Percentiles rank a stretch among this genome's conserved stretches.
Conservation (phyloP, 2,888 invertebrate genomes). For the Lithophane socia region DNA sequence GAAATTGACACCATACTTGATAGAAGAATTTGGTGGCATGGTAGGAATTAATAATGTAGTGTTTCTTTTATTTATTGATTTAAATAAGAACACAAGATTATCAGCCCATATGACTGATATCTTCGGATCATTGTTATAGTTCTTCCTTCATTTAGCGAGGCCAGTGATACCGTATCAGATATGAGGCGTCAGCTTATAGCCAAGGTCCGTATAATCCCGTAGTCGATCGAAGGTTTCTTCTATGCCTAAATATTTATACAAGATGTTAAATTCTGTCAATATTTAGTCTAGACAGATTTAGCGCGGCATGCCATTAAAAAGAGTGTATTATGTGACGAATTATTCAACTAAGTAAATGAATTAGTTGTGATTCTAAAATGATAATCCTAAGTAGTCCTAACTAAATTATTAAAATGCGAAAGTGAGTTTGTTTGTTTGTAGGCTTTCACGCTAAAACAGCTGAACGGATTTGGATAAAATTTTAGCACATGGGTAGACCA, state of each 20-base stretch:
- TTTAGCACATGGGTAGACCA: too few relatives aligned
- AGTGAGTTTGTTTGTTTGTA: too few relatives aligned
- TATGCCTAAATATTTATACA: constrained; percentile 4
- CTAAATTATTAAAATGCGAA: too few relatives aligned
- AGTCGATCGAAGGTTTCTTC: constrained; percentile 35
- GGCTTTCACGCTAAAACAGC: too few relatives aligned
- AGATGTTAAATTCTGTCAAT: constrained; percentile 18
- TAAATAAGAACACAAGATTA: constrained; percentile 24
- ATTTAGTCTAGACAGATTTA: neutral
- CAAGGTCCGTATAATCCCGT: constrained; percentile 43
- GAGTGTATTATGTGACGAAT: too few relatives aligned
- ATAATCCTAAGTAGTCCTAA: too few relatives aligned
- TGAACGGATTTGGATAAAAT: too few relatives aligned
- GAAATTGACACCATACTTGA: neutral
- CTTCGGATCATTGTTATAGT: constrained; percentile 19
- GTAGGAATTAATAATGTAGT: neutral
- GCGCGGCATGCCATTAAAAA: too few relatives aligned
- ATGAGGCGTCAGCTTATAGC: constrained; percentile 23
- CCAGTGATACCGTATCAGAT: constrained; percentile 48
- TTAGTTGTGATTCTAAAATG: too few relatives aligned
- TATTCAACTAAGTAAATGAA: too few relatives aligned
- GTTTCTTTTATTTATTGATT: constrained; percentile 1
- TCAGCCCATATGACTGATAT: constrained; percentile 48
- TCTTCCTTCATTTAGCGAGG: constrained; percentile 39
- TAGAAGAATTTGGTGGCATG: neutral